Evolutionary conservation across 53 echinoderm and acorn worm species (phyloP).

Genomic region (Arbacia lixula): DNA sequence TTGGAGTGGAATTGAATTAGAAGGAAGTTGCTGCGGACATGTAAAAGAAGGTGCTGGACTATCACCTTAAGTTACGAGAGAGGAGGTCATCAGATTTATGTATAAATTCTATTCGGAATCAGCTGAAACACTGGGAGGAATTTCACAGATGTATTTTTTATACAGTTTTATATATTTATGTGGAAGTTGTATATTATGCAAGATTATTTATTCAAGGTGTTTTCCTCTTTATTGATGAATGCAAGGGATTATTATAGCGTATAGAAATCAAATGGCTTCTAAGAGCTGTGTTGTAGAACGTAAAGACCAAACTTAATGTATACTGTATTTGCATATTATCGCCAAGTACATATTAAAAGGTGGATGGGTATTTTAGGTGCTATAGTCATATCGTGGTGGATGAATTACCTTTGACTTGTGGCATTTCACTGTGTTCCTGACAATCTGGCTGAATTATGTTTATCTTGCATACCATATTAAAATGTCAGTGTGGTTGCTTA

Average conservation of each 20-base stretch:
- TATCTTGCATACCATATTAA: no score
- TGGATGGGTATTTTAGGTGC: no score
- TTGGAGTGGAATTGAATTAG: no score
- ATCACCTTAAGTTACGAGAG: no score
- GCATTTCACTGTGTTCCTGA: no score
- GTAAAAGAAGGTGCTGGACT: no score
- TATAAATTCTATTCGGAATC: constrained; percentile 1
- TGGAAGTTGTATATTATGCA: constrained; percentile 51
- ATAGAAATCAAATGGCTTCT: not conserved
- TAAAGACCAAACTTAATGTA: constrained; percentile 3
- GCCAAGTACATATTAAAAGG: not conserved
- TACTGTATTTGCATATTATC: not conserved
- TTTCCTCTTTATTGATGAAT: not conserved
- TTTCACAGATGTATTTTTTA: constrained; percentile 60
- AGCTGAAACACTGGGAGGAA: constrained; percentile 14
- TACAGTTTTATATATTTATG: constrained; percentile 52
- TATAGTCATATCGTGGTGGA: no score
- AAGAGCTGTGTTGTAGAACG: not conserved
- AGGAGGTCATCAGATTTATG: no score
- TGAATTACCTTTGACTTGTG: no score
- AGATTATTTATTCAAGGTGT: constrained; percentile 38
- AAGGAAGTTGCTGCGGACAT: no score
- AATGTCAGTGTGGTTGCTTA: no score
- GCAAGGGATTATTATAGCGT: not conserved
- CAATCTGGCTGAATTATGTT: no score